Percentiles rank a stretch among this genome's conserved stretches.
Conservation (phyloP, 2,113 vertebrate species). For the Pandion haliaetus region DNA sequence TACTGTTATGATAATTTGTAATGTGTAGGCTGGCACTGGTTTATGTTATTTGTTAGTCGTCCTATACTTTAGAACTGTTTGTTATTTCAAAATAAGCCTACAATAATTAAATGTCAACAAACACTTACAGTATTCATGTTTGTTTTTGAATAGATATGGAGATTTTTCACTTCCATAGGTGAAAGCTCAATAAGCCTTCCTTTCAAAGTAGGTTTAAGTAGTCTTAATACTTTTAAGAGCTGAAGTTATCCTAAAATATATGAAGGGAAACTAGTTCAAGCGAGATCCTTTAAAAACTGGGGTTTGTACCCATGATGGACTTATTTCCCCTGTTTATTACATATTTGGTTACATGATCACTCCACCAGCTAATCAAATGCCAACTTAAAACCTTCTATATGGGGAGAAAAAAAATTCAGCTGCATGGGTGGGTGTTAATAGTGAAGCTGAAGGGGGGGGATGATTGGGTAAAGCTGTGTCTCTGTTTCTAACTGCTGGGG, state of each 20-base stretch:
- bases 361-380: background rate
- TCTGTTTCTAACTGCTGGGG: background rate
- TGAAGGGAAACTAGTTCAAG: background rate
- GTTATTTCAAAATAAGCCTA: background rate
- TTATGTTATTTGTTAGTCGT: background rate
- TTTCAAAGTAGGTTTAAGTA: background rate
- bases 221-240: background rate
- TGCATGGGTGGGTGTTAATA: accelerated
- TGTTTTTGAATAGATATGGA: background rate
- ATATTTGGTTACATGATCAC: accelerated
- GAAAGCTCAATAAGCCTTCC: background rate
- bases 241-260: background rate
- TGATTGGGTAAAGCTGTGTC: accelerated
- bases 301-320: background rate
- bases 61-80: background rate
- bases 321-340: background rate
- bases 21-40: background rate
- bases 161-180: background rate
- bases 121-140: background rate
- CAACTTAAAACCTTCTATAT: accelerated
- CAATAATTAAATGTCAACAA: background rate
- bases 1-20: background rate
- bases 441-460: background rate
- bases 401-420: accelerated
- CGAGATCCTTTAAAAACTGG: background rate